These are phyloP conservation scores for Dione vanillae DNA, from an alignment of 2,888 invertebrate genomes.

Conservation along the genomic window DNA sequence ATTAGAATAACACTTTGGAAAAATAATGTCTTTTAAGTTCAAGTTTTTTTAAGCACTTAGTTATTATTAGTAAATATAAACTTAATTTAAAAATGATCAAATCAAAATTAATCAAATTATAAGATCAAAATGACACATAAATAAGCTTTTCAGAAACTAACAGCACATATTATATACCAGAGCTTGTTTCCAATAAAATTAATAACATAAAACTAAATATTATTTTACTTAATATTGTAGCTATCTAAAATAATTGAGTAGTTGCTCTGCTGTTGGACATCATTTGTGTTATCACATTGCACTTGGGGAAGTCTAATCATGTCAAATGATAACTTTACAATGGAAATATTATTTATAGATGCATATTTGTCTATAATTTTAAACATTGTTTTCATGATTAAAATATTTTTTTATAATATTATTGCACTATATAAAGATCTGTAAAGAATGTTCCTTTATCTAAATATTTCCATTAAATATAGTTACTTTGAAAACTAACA, in stretches of 20 bases:
- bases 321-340: conserved; percentile 14
- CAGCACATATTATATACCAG: not conserved
- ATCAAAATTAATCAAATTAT: too few relatives aligned
- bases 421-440: not conserved
- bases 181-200: not conserved
- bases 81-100: too few relatives aligned
- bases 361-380: not conserved
- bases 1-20: conserved; percentile 14
- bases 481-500: not conserved
- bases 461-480: not conserved
- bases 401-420: not conserved
- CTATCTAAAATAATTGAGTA: too few relatives aligned
- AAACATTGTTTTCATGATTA: too few relatives aligned
- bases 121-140: not conserved
- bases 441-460: not conserved
- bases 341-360: not conserved
- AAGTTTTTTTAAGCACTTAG: not conserved
- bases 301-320: not conserved
- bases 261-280: not conserved
- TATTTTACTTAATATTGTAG: not conserved
- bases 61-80: too few relatives aligned
- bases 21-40: not conserved
- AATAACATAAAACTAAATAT: not conserved
- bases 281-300: conserved; percentile 8
- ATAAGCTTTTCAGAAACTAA: not conserved